Percentiles rank a stretch among this genome's conserved stretches.
Conservation (phyloP, 2,888 invertebrate genomes). For the Parthenolecanium corni region DNA sequence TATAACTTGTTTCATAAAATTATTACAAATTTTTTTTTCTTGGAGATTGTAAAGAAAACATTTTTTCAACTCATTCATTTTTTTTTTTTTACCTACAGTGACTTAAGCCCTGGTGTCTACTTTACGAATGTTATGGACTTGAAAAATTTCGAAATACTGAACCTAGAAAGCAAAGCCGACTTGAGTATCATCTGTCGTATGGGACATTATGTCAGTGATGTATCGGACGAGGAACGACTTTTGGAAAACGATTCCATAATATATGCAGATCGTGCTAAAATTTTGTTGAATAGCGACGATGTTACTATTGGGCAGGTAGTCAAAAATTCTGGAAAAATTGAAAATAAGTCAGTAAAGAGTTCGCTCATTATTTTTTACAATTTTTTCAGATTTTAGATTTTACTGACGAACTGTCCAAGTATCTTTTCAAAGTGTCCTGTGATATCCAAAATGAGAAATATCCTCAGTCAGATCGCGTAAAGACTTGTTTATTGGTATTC, state of each 20-base stretch:
- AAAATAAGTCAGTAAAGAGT: too few species aligned
- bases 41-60: too few species aligned
- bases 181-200: too few species aligned
- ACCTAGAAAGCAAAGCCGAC: conserved; percentile 44
- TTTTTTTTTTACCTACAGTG: conserved; percentile 44
- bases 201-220: too few species aligned
- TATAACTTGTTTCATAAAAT: too few species aligned
- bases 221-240: too few species aligned
- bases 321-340: too few species aligned
- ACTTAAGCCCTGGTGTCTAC: conserved; percentile 78
- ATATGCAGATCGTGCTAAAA: too few species aligned
- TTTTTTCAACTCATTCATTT: too few species aligned
- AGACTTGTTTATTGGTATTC: neutral
- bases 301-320: neutral
- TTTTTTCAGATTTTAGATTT: neutral
- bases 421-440: neutral
- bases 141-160: conserved; percentile 52
- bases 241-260: too few species aligned
- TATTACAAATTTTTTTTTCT: too few species aligned
- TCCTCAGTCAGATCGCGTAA: neutral
- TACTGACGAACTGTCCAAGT: neutral
- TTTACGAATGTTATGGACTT: conserved; percentile 53
- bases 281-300: too few species aligned
- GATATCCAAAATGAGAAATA: neutral
- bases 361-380: neutral